Evolutionary conservation across 1,140 invertebrate species (phyloP).

Genomic region (Belonocnema kinseyi): DNA sequence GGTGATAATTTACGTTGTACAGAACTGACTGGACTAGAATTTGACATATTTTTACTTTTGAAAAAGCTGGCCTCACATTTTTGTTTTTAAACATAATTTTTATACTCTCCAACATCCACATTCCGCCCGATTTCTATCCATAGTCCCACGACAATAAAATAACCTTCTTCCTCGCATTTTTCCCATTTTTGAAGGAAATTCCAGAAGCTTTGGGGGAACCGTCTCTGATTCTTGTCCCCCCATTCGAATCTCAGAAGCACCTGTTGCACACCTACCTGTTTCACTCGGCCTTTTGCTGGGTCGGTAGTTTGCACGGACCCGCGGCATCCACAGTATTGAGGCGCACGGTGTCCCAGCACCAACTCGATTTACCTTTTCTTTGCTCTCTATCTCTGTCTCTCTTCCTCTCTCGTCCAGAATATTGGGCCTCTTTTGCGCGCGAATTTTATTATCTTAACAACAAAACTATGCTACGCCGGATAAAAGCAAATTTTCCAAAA

Average conservation of each 20-base stretch:
- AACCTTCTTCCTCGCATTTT: background rate
- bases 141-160: too few species aligned
- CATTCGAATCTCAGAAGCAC: constrained; percentile 62
- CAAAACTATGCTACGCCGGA: constrained; percentile 20
- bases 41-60: too few species aligned
- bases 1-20: too few species aligned
- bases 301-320: constrained; percentile 45
- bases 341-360: constrained; percentile 57
- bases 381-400: too few species aligned
- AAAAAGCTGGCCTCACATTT: too few species aligned
- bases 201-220: constrained; percentile 25
- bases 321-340: constrained; percentile 44
- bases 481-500: constrained; percentile 12
- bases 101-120: too few species aligned
- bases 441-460: constrained; percentile 23
- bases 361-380: constrained; percentile 27
- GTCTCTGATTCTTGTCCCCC: constrained; percentile 18
- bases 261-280: constrained; percentile 70
- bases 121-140: too few species aligned
- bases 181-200: constrained; percentile 6
- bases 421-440: constrained; percentile 26
- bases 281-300: constrained; percentile 43
- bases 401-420: constrained; percentile 1
- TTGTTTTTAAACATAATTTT: too few species aligned
- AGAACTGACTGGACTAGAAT: too few species aligned